Evolutionary conservation across 2,888 invertebrate genomes (phyloP).

Genomic region (Eustalomyia histrio): DNA sequence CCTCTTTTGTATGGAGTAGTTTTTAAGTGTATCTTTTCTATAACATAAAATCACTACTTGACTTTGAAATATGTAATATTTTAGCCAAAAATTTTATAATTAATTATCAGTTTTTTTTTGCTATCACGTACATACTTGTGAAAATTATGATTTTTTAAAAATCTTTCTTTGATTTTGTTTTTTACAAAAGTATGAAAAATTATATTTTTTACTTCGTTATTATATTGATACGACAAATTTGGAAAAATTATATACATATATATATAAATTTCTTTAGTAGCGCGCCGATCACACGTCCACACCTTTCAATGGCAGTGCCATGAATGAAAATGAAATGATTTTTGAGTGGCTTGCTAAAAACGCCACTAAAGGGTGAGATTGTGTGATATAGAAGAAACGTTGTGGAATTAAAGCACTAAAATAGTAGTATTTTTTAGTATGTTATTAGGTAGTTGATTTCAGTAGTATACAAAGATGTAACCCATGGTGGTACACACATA

Average conservation of each 20-base stretch:
- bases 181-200: conserved; percentile 56
- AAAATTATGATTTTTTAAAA: conserved; percentile 39
- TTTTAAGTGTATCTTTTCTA: conserved; percentile 7
- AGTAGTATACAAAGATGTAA: not conserved
- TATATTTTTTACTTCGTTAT: conserved; percentile 58
- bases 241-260: conserved; percentile 4
- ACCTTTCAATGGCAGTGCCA: conserved; percentile 73
- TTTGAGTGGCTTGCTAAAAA: conserved; percentile 33
- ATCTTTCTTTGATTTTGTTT: conserved; percentile 45
- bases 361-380: conserved; percentile 5
- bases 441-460: conserved; percentile 4
- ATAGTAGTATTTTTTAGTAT: conserved; percentile 1
- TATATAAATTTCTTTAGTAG: conserved; percentile 1
- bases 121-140: conserved; percentile 43
- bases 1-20: conserved; percentile 27
- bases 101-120: conserved; percentile 11
- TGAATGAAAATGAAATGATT: conserved; percentile 70
- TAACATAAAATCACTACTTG: conserved; percentile 4
- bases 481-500: not conserved
- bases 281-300: conserved; percentile 69
- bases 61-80: not conserved
- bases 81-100: not conserved
- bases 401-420: conserved; percentile 8
- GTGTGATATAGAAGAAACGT: conserved; percentile 3
- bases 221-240: conserved; percentile 59